Percentiles rank a stretch among this genome's conserved stretches.
Conservation (phyloP, 1,140 invertebrate species). For the Drosophila setifemur region DNA sequence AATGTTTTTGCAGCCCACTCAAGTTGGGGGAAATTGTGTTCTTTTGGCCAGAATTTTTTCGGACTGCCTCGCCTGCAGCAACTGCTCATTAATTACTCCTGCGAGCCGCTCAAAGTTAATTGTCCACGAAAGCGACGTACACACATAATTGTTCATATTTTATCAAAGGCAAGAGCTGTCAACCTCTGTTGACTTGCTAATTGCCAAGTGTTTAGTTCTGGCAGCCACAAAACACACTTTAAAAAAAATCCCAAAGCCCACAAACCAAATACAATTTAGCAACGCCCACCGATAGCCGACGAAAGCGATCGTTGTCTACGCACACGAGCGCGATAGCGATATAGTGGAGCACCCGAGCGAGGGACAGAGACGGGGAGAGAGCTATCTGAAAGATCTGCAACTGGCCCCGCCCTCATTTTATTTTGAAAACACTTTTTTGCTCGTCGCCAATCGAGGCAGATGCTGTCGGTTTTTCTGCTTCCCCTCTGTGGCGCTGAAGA, state of each 20-base stretch:
- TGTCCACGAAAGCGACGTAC: slow-evolving; percentile 21
- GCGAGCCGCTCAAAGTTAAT: slow-evolving; percentile 43
- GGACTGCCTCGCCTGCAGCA: neutral
- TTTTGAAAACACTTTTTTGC: slow-evolving; percentile 13
- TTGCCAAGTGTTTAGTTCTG: slow-evolving; percentile 61
- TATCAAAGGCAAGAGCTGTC: slow-evolving; percentile 57
- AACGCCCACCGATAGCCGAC: slow-evolving; percentile 28
- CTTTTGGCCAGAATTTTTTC: slow-evolving; percentile 25
- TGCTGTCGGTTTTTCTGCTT: neutral
- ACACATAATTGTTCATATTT: slow-evolving; percentile 43
- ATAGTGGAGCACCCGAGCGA: slow-evolving; percentile 6
- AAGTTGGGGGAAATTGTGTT: slow-evolving; percentile 26
- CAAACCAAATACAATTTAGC: slow-evolving; percentile 4
- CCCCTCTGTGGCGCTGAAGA: too few species aligned
- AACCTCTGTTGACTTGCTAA: slow-evolving; percentile 68
- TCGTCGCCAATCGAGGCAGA: slow-evolving; percentile 31
- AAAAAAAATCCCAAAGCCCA: neutral
- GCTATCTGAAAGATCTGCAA: slow-evolving; percentile 16
- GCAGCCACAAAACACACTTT: slow-evolving; percentile 16
- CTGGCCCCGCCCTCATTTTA: slow-evolving; percentile 31
- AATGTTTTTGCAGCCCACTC: slow-evolving; percentile 23
- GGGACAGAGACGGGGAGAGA: slow-evolving; percentile 19
- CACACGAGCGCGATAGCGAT: slow-evolving; percentile 29
- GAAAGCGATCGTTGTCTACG: slow-evolving; percentile 39
- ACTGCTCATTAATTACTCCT: slow-evolving; percentile 29